Conservation (phyloP, 2,888 invertebrate species). For the Rhagophthalmus giganteus region DNA sequence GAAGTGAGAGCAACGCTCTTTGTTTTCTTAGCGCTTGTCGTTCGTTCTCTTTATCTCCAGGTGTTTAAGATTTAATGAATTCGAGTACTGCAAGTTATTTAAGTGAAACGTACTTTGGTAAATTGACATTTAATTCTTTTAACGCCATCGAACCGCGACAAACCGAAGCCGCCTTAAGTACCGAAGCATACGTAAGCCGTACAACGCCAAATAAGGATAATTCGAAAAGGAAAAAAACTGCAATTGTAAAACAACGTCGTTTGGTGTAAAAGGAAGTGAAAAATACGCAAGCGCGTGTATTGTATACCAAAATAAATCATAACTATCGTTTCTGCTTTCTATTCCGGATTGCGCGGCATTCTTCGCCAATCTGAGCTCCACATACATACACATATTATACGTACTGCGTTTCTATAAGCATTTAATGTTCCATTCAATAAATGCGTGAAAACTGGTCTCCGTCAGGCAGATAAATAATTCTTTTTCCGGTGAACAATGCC, state of each 20-base stretch:
- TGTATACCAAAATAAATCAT: conserved; percentile 36
- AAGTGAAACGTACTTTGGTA: conserved; percentile 47
- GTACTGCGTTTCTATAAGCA: conserved; percentile 23
- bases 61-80: conserved; percentile 50
- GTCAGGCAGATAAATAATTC: conserved; percentile 48
- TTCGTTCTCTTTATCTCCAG: conserved; percentile 33
- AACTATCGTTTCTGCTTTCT: conserved; percentile 36
- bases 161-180: conserved; percentile 13
- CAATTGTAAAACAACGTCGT: conserved; percentile 6
- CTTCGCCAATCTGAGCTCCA: conserved; percentile 21
- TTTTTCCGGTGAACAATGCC: conserved; percentile 44
- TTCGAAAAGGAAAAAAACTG: conserved; percentile 22
- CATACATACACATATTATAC: conserved; percentile 19
- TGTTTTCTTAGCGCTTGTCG: conserved; percentile 40
- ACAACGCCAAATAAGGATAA: conserved; percentile 38
- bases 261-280: conserved; percentile 23
- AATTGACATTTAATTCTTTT: conserved; percentile 49
- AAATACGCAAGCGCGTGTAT: conserved; percentile 28
- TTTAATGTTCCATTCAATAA: conserved; percentile 53
- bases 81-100: conserved; percentile 46
- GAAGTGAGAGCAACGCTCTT: conserved; percentile 41
- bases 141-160: conserved; percentile 5
- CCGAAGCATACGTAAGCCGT: conserved; percentile 36
- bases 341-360: conserved; percentile 33
- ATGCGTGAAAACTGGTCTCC: conserved; percentile 52